phyloP scores from a whole-genome alignment of 2,113 vertebrate genomes.

The Mormoops blainvillei region DNA sequence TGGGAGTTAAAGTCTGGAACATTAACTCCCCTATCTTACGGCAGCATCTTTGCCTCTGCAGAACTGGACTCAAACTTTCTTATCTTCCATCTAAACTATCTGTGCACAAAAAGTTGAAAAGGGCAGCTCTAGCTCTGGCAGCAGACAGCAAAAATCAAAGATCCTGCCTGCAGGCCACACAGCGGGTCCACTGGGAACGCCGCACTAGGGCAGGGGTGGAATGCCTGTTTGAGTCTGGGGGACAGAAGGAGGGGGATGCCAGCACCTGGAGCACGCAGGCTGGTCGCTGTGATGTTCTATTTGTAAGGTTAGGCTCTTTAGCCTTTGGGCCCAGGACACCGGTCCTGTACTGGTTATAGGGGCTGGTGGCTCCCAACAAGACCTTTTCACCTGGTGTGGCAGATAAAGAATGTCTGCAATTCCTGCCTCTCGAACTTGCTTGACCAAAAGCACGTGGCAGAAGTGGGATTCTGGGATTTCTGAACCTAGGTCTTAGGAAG shows the following conservation, averaged over 20 bases:
- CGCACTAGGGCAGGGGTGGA: not conserved
- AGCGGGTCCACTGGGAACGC: not conserved
- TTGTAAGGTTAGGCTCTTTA: not conserved
- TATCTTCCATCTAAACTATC: not conserved
- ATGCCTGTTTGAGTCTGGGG: not conserved
- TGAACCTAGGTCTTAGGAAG: not conserved
- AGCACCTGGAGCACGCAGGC: not conserved
- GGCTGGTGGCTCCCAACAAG: not conserved
- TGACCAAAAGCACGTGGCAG: not conserved
- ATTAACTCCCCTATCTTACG: not conserved
- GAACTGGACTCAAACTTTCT: not conserved
- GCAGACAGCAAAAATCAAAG: not conserved
- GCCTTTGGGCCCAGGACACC: not conserved
- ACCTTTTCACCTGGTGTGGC: not conserved
- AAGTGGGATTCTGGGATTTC: not conserved
- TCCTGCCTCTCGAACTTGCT: not conserved
- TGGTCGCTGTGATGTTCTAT: not conserved
- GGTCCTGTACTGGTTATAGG: not conserved
- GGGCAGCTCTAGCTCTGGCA: not conserved
- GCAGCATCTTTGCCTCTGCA: not conserved
- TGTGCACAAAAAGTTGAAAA: slow-evolving; percentile 3
- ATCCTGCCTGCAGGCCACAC: not conserved
- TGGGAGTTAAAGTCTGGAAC: not conserved
- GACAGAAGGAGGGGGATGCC: not conserved
- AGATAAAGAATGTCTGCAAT: not conserved